Evolutionary conservation across 1,140 invertebrate genomes (phyloP).

Genomic region (Phthorimaea operculella): DNA sequence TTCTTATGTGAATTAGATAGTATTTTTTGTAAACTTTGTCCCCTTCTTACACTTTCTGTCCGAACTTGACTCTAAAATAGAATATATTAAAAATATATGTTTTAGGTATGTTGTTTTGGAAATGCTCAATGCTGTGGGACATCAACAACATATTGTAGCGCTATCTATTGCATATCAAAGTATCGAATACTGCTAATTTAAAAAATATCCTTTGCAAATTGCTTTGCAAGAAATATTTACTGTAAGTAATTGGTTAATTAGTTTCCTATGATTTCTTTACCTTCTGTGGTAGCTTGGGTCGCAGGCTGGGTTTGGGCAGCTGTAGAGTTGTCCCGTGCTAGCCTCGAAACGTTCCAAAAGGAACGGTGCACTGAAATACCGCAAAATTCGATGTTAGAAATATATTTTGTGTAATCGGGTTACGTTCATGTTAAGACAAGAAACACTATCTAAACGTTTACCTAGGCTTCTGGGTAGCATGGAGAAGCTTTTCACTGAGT

Average conservation of each 20-base stretch:
- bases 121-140: too few relatives aligned
- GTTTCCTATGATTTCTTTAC: conserved; percentile 9
- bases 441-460: neutral
- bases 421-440: neutral
- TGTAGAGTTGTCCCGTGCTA: conserved; percentile 14
- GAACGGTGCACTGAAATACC: neutral
- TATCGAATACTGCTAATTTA: too few relatives aligned
- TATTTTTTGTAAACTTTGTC: too few relatives aligned
- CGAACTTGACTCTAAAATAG: too few relatives aligned
- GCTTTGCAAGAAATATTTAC: neutral
- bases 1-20: too few relatives aligned
- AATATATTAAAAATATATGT: too few relatives aligned
- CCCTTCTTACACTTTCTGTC: too few relatives aligned
- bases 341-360: neutral
- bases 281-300: conserved; percentile 14
- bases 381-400: neutral
- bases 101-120: too few relatives aligned
- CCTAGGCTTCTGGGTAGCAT: conserved; percentile 1
- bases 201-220: conserved; percentile 11
- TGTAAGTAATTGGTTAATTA: conserved; percentile 9
- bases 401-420: neutral
- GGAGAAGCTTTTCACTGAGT: neutral
- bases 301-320: conserved; percentile 11
- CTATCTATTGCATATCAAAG: too few relatives aligned
- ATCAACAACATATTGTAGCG: too few relatives aligned